Conservation (phyloP, 1,140 invertebrate species). For the Aethina tumida region DNA sequence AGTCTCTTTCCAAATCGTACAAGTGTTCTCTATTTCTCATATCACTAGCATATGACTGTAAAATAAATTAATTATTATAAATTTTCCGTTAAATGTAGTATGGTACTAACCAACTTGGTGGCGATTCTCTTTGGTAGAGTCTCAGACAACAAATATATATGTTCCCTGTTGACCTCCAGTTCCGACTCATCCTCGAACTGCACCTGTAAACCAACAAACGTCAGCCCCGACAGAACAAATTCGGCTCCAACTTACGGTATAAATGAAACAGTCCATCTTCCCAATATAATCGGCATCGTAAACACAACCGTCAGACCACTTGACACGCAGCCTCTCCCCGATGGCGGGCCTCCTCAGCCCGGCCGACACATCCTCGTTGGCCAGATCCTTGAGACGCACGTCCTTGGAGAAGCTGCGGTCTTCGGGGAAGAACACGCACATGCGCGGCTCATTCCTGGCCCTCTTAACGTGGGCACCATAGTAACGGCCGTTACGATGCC, state of each 20-base stretch:
- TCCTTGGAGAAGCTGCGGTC: conserved; percentile 56
- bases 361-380: conserved; percentile 14
- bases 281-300: conserved; percentile 51
- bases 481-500: conserved; percentile 52
- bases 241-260: conserved; percentile 39
- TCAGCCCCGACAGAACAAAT: not conserved
- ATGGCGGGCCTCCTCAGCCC: conserved; percentile 11
- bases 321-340: conserved; percentile 39
- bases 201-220: conserved; percentile 33
- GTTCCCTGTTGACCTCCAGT: conserved; percentile 35
- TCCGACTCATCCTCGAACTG: conserved; percentile 41
- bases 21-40: conserved; percentile 44
- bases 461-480: conserved; percentile 46
- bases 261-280: conserved; percentile 41
- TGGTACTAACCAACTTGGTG: conserved; percentile 41
- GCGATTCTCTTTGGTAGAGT: conserved; percentile 42
- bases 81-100: conserved; percentile 12
- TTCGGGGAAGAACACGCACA: conserved; percentile 49
- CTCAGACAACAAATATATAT: conserved; percentile 41
- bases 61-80: conserved; percentile 20
- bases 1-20: conserved; percentile 38
- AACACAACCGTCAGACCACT: conserved; percentile 48
- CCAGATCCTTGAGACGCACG: conserved; percentile 44
- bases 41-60: conserved; percentile 43
- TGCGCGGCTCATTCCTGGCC: conserved; percentile 42